Evolutionary conservation across 1,140 invertebrate species (phyloP).

Genomic region (Drosophila mayri): DNA sequence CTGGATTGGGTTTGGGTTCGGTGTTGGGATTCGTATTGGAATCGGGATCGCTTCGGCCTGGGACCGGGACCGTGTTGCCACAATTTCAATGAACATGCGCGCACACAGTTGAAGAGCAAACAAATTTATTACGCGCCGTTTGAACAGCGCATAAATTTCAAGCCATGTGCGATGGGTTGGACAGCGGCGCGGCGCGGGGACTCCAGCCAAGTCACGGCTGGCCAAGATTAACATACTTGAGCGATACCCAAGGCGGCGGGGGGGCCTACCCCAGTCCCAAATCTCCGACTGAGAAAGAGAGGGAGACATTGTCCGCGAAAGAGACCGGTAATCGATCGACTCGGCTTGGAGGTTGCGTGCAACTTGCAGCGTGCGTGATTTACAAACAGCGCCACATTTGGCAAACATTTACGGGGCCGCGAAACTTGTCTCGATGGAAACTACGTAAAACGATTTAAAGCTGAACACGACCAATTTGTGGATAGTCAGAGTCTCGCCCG

Average conservation of each 20-base stretch:
- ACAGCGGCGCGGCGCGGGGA: slow-evolving; percentile 5
- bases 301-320: slow-evolving; percentile 6
- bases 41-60: slow-evolving; percentile 27
- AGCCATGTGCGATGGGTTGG: slow-evolving; percentile 30
- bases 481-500: slow-evolving; percentile 56
- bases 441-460: slow-evolving; percentile 82
- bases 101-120: slow-evolving; percentile 82
- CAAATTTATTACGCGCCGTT: slow-evolving; percentile 83
- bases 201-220: slow-evolving; percentile 56
- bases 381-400: slow-evolving; percentile 82
- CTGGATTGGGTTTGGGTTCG: slow-evolving; percentile 17
- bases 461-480: slow-evolving; percentile 81
- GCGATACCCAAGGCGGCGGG: slow-evolving; percentile 38
- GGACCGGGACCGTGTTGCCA: slow-evolving; percentile 25
- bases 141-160: slow-evolving; percentile 83
- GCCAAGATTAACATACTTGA: slow-evolving; percentile 77
- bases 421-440: slow-evolving; percentile 74
- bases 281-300: slow-evolving; percentile 37
- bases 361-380: slow-evolving; percentile 75
- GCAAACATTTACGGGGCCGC: slow-evolving; percentile 69
- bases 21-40: slow-evolving; percentile 31
- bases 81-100: slow-evolving; percentile 81
- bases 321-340: slow-evolving; percentile 64
- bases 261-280: slow-evolving; percentile 26
- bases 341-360: slow-evolving; percentile 54